Evolutionary conservation across 2,797 vertebrate species (phyloP), one percentile per base, ranked within the genome.

Genomic region (Etheostoma nigrum): DNA sequence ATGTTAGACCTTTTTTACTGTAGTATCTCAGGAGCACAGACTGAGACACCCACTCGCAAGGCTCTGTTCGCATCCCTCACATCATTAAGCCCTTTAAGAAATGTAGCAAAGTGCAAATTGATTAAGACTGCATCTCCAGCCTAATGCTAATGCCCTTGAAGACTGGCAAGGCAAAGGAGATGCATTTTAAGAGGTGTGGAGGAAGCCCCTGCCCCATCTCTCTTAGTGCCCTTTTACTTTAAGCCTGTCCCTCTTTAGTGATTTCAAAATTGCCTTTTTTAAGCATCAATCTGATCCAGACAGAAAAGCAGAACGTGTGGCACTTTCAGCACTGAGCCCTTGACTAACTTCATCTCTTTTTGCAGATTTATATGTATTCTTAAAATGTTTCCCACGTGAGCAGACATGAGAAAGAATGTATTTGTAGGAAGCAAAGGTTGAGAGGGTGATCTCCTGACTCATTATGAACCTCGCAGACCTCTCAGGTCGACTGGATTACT

Each of bases 11-110:
- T 76, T 51, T 83, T 81, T 82, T 74, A 71, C 74, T 73, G 76
- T 79, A 77, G 68, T 86, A 86, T 89, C 83, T 85, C 72, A 59
- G 58, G 65, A 74, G 78, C 65, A 65, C 75, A 80, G 80, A 58
- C 74, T 73, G 53, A 76, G 63, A 74, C 68, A 53, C 75, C 85
- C 67, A 76, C 87, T 88, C 44, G 16, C 59, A 19, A 68, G 27
- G 14, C 67, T 71, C 30, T 58, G 36, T 69, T 78, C 62, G 51
- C 42, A 72, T 63, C 58, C 49, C 62, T 72, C 53, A 74, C 48
- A 68, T 78, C 55, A 79, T 79, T 72, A 86, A 81, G 48, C 27
- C 66, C 58, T 86, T 84, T 42, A 82, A 78, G 70, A 60, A 57
- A 82, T 44, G 49, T 27, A 75, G 77, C 18, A 69, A 84, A 65